These are phyloP conservation scores for Tachyglossus aculeatus DNA, from an alignment of 2,797 vertebrate genomes.

Conservation along the genomic window DNA sequence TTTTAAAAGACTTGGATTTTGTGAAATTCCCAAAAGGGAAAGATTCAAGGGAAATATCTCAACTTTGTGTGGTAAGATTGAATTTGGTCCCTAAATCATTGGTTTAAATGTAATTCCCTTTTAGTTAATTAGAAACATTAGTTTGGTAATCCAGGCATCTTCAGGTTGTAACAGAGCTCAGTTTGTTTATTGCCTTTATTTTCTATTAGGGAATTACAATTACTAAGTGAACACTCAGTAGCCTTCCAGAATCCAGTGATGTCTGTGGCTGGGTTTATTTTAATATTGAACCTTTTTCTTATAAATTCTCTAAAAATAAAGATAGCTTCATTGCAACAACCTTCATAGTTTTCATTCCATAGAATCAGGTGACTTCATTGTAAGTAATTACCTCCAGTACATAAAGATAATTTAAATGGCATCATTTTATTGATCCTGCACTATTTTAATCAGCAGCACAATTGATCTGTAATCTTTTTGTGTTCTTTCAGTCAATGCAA, in stretches of 20 bases:
- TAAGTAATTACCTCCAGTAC: slow-evolving; percentile 8
- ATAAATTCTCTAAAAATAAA: background rate
- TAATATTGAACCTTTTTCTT: background rate
- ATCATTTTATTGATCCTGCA: slow-evolving; percentile 36
- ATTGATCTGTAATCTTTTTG: slow-evolving; percentile 36
- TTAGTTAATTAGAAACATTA: background rate
- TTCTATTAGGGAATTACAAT: background rate
- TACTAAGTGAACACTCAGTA: slow-evolving; percentile 8
- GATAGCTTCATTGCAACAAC: background rate
- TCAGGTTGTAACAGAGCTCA: background rate
- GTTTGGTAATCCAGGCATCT: background rate
- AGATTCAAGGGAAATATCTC: background rate
- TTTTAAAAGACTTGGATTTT: too few species aligned
- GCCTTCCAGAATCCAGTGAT: background rate
- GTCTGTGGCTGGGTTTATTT: background rate
- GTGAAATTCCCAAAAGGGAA: background rate
- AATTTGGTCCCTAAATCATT: slow-evolving; percentile 1
- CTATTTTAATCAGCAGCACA: slow-evolving; percentile 41
- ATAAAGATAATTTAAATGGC: slow-evolving; percentile 51
- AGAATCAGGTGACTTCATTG: background rate
- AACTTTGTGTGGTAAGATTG: background rate
- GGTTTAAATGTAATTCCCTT: background rate
- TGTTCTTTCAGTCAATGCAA: slow-evolving; percentile 3
- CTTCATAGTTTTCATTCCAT: background rate
- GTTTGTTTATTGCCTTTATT: background rate